Conservation (phyloP, 2,797 vertebrate species). For the Ispidina picta region DNA sequence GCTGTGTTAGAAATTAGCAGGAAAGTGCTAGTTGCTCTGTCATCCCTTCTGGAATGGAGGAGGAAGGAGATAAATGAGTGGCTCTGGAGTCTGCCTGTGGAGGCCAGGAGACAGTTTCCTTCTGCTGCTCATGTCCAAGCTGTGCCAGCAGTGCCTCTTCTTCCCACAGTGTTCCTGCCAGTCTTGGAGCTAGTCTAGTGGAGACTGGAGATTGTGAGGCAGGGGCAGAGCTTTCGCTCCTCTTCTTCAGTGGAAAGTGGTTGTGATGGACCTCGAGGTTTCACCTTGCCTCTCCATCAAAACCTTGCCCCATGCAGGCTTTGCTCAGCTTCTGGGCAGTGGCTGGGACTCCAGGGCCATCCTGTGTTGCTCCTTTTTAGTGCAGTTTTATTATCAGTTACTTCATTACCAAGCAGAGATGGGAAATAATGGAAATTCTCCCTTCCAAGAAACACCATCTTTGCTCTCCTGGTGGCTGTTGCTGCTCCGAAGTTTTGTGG, state of each 20-base stretch:
- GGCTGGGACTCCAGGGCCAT: background rate
- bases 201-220: background rate
- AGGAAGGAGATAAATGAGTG: background rate
- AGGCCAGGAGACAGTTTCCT: background rate
- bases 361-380: background rate
- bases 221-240: rapidly evolving
- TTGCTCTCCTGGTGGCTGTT: rapidly evolving
- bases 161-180: background rate
- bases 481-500: background rate
- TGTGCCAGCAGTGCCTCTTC: background rate
- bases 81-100: background rate
- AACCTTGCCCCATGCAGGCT: rapidly evolving
- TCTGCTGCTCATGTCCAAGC: background rate
- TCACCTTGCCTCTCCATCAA: background rate
- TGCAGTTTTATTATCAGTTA: background rate
- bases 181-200: background rate
- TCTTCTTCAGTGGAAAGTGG: background rate
- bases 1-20: background rate
- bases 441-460: rapidly evolving
- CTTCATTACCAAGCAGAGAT: background rate
- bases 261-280: background rate
- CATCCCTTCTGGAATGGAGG: background rate
- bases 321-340: background rate
- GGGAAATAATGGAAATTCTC: background rate
- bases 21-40: background rate